Base-by-base conservation (phyloP, 2,113 vertebrate genomes). In the Lepus europaeus region DNA sequence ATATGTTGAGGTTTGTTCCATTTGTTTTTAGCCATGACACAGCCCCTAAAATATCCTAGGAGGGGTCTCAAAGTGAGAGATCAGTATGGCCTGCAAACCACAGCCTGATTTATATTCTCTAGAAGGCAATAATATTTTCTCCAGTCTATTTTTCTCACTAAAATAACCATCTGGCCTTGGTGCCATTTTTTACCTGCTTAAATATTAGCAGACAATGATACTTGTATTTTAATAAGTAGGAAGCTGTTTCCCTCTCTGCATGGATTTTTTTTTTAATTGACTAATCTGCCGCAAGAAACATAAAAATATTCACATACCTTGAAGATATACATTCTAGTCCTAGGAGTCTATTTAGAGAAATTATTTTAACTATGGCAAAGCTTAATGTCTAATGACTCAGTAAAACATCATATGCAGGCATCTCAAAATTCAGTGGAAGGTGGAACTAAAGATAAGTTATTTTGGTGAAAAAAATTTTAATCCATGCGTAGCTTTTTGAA, bases 281-380 rank as follows among this genome's bases (percentile, higher is more conserved):
- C 45, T 85, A 4, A 23, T 78, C 51, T 68, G 20, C 56, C 22
- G 89, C 27, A 87, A 74, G 51, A 94, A 94, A 33, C 29, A 85
- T 51, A 82, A 66, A 88, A 63, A 92, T 82, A 88, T 85, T 63
- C 39, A 51, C 14, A 29, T 68, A 56, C 3, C 33, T 89, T 70
- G 81, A 22, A 81, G 12, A 31, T n/a, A 83, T 9, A 68, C 3
- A 81, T 39, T 87, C 23, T 91, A 81, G n/a, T 84, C 56, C 51
- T 68, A 39, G 51, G 25, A 89, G 4, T 81, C 69, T 73, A 72
- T 9, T 31, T 20, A 87, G 64, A 72, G 25, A 93, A 80, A 93
- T 89, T 63, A 68, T 76, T 87, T 89, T 92, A 94, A 92, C 74
- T 89, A 87, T 39, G 39, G 20, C 3, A 95, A 93, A 95, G 10